These are phyloP conservation scores for Caenorhabditis drosophilae DNA, from an alignment of 2,888 invertebrate species.

Conservation along the genomic window DNA sequence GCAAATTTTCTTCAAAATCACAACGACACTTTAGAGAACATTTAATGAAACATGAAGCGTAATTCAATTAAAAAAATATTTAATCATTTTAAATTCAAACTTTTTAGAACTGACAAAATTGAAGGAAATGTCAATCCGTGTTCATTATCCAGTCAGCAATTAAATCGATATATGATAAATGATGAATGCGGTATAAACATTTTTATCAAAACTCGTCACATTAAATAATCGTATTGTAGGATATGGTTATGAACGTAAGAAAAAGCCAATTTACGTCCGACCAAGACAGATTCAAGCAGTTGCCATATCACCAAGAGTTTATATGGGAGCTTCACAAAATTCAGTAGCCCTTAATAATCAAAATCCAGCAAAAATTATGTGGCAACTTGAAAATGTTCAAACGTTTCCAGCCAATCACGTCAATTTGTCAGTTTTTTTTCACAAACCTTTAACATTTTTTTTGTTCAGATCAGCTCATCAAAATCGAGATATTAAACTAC, in stretches of 20 bases:
- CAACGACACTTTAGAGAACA: conserved; percentile 65
- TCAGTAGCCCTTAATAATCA: neutral
- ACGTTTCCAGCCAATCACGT: too few species aligned
- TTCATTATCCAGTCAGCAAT: conserved; percentile 12
- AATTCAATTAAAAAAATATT: conserved; percentile 8
- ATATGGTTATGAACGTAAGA: conserved; percentile 4
- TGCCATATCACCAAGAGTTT: neutral
- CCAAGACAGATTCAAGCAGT: neutral
- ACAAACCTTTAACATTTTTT: neutral
- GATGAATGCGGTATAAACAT: conserved; percentile 27
- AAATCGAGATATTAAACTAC: neutral
- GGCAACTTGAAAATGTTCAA: too few species aligned
- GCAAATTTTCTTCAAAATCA: conserved; percentile 60
- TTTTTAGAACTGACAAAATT: conserved; percentile 19
- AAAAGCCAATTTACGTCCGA: neutral
- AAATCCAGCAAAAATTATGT: conserved; percentile 4
- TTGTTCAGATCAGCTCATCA: neutral
- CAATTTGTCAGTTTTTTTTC: neutral
- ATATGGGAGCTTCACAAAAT: neutral
- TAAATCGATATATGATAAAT: conserved; percentile 24
- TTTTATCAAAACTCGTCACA: neutral
- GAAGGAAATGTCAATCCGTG: conserved; percentile 22
- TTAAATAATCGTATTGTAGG: neutral
- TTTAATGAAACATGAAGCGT: conserved; percentile 53
- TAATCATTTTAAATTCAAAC: neutral